These are phyloP conservation scores for Eurytoma adleriae DNA, from an alignment of 2,888 invertebrate species.

Conservation along the genomic window DNA sequence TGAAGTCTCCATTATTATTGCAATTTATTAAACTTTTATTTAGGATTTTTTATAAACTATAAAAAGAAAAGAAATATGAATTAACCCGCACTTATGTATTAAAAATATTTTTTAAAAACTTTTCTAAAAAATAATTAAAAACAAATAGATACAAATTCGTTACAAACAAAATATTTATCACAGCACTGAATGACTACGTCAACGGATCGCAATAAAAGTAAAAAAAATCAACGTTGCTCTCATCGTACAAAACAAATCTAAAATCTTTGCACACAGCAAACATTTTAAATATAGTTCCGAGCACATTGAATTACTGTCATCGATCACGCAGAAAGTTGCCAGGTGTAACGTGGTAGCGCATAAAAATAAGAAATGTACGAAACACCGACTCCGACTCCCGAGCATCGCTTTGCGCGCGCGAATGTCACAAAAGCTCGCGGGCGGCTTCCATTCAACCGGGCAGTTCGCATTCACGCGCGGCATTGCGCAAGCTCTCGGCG, in stretches of 20 bases:
- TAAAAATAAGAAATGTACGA: not conserved
- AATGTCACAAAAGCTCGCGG: not conserved
- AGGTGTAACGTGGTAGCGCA: not conserved
- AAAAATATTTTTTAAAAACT: not conserved
- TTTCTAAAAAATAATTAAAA: not conserved
- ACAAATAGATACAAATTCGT: not conserved
- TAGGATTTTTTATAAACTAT: too few relatives aligned
- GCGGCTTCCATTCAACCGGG: slow-evolving; percentile 44
- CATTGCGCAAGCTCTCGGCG: slow-evolving; percentile 45
- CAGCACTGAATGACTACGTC: too few relatives aligned
- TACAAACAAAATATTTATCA: too few relatives aligned
- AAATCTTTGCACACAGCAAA: not conserved
- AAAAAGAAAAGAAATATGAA: not conserved
- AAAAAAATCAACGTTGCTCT: too few relatives aligned
- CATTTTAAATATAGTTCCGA: too few relatives aligned
- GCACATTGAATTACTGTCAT: too few relatives aligned
- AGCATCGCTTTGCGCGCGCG: not conserved
- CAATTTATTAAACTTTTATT: too few relatives aligned
- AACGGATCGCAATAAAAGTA: too few relatives aligned
- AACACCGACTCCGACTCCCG: too few relatives aligned
- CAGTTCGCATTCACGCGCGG: slow-evolving; percentile 25
- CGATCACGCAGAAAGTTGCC: too few relatives aligned
- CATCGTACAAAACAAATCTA: too few relatives aligned
- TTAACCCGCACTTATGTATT: not conserved
- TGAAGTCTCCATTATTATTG: not conserved